phyloP scores from a whole-genome alignment of 2,888 invertebrate genomes.

The Archaeoteleia sp. region DNA sequence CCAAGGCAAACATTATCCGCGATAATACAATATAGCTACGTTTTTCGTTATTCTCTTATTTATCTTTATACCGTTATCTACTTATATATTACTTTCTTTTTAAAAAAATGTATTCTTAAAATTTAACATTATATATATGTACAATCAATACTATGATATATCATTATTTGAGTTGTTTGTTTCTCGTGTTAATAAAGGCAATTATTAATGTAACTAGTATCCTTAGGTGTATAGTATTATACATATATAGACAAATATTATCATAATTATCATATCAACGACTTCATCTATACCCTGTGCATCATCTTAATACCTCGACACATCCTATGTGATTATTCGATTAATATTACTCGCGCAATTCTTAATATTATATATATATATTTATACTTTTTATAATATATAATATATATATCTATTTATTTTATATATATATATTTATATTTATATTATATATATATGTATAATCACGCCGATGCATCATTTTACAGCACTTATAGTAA shows the following conservation, averaged over 20 bases:
- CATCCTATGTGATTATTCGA: constrained; percentile 71
- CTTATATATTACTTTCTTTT: constrained; percentile 74
- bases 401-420: constrained; percentile 62
- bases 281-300: constrained; percentile 75
- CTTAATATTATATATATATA: constrained; percentile 47
- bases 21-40: constrained; percentile 71
- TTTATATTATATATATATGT: constrained; percentile 65
- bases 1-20: constrained; percentile 75
- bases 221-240: constrained; percentile 64
- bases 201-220: constrained; percentile 73
- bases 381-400: constrained; percentile 66
- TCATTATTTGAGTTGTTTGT: constrained; percentile 64
- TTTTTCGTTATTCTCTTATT: constrained; percentile 66
- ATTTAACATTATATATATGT: constrained; percentile 73
- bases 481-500: constrained; percentile 68
- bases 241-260: constrained; percentile 64
- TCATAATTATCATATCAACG: constrained; percentile 68
- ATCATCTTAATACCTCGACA: constrained; percentile 73
- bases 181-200: constrained; percentile 72
- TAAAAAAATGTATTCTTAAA: constrained; percentile 74
- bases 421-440: constrained; percentile 63
- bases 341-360: constrained; percentile 60
- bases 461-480: constrained; percentile 71
- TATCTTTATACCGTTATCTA: constrained; percentile 65
- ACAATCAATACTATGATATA: constrained; percentile 73